A percentile compares a stretch with the other conserved stretches of the same genome.
phyloP scores from a whole-genome alignment of 2,113 vertebrate genomes.

The Lepisosteus oculatus region DNA sequence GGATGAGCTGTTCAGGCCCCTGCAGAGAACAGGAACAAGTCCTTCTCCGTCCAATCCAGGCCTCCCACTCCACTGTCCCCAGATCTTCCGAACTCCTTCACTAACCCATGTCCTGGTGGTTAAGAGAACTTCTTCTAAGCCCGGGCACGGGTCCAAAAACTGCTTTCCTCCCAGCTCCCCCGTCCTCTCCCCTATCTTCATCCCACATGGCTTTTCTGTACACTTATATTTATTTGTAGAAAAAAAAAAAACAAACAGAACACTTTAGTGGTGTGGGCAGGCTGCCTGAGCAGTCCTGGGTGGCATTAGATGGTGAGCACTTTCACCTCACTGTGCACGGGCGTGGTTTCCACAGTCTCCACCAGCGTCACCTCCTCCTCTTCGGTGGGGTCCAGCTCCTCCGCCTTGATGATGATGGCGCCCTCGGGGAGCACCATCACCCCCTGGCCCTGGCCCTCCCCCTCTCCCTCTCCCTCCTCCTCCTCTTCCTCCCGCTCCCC shows the following conservation, averaged over 20 bases:
- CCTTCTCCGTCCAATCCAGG: too few relatives aligned
- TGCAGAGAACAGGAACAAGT: too few relatives aligned
- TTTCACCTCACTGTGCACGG: constrained; percentile 16
- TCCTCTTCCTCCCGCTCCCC: constrained; percentile 45
- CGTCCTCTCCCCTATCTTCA: background rate
- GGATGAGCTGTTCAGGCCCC: too few relatives aligned
- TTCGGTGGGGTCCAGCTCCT: constrained; percentile 44
- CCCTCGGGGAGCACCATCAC: constrained; percentile 66
- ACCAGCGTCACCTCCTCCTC: constrained; percentile 38
- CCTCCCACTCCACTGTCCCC: too few relatives aligned
- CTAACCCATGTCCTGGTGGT: too few relatives aligned
- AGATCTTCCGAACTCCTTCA: too few relatives aligned
- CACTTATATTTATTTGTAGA: background rate
- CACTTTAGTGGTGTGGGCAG: background rate
- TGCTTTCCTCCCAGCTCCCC: too few relatives aligned
- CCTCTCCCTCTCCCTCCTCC: constrained; percentile 24
- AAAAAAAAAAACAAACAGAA: background rate
- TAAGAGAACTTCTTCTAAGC: too few relatives aligned
- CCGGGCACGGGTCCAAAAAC: too few relatives aligned
- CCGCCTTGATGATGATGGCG: constrained; percentile 60
- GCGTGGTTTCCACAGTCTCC: constrained; percentile 38
- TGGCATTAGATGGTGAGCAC: constrained; percentile 16
- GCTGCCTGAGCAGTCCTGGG: constrained; percentile 3
- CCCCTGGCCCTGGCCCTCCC: constrained; percentile 39
- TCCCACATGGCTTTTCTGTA: constrained; percentile 2